A percentile compares a stretch with the other conserved stretches of the same genome.
Conservation (phyloP, 2,888 invertebrate genomes). For the Platycheirus albimanus region DNA sequence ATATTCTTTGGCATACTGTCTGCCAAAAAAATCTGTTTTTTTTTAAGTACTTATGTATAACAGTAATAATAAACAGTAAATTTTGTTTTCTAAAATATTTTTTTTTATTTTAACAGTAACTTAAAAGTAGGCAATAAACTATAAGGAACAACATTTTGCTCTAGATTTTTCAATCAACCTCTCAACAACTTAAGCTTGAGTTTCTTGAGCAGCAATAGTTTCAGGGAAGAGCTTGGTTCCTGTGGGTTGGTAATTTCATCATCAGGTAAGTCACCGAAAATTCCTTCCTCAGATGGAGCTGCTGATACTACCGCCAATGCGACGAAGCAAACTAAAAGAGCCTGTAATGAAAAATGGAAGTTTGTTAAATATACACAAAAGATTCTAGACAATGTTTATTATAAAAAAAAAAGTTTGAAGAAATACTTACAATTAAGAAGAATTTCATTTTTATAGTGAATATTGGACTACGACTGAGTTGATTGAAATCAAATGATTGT, state of each 20-base stretch:
- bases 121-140: too few relatives aligned
- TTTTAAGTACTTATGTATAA: too few relatives aligned
- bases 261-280: slow-evolving; percentile 7
- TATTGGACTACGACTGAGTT: not conserved
- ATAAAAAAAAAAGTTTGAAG: too few relatives aligned
- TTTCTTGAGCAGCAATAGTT: not conserved
- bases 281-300: slow-evolving; percentile 4
- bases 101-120: too few relatives aligned
- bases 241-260: not conserved
- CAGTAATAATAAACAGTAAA: too few relatives aligned
- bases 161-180: not conserved
- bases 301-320: not conserved
- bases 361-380: not conserved
- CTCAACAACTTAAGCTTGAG: slow-evolving; percentile 10
- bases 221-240: not conserved
- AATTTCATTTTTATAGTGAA: not conserved
- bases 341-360: not conserved
- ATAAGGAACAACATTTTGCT: too few relatives aligned
- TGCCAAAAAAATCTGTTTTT: too few relatives aligned
- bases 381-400: too few relatives aligned
- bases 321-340: not conserved
- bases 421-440: not conserved
- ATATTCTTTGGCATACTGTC: too few relatives aligned
- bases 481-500: not conserved
- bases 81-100: too few relatives aligned